These are phyloP conservation scores for Antedon bifida DNA, from an alignment of 35 echinoderm and acorn worm genomes.

Conservation along the genomic window DNA sequence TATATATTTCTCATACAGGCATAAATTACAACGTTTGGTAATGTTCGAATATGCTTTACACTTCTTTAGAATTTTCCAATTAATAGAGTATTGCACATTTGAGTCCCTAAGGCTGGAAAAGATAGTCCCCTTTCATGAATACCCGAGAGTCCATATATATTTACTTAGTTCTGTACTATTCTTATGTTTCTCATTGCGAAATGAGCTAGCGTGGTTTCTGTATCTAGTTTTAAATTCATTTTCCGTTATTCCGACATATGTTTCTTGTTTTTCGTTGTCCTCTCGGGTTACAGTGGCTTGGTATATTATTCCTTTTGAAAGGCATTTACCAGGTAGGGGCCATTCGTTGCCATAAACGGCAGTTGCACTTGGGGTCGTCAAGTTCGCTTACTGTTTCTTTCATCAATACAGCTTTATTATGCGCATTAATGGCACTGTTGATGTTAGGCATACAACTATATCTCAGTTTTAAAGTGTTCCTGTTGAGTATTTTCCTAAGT, in stretches of 20 bases:
- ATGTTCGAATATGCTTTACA: too few species aligned
- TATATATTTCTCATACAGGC: too few species aligned
- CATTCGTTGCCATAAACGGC: not conserved
- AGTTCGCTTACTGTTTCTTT: not conserved
- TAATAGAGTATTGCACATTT: too few species aligned
- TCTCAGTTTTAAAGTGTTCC: conserved; percentile 6
- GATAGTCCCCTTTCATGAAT: too few species aligned
- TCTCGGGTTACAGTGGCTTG: not conserved
- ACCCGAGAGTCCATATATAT: not conserved
- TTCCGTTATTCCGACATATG: conserved; percentile 14
- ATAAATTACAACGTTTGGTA: too few species aligned
- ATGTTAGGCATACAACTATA: conserved; percentile 13
- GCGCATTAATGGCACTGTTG: not conserved
- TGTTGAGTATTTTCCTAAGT: not conserved
- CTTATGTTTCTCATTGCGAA: not conserved
- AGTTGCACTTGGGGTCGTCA: not conserved
- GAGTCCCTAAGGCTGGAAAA: too few species aligned
- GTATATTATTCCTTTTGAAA: not conserved
- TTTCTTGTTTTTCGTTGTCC: conserved; percentile 1
- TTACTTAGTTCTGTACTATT: conserved; percentile 10
- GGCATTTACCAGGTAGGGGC: conserved; percentile 1
- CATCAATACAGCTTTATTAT: not conserved
- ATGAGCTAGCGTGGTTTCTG: conserved; percentile 14
- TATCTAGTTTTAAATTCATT: conserved; percentile 24
- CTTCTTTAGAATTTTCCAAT: too few species aligned